A percentile compares a stretch with the other conserved stretches of the same genome.
Evolutionary conservation across 2,113 vertebrate species (phyloP).

Genomic region (Callithrix jacchus): DNA sequence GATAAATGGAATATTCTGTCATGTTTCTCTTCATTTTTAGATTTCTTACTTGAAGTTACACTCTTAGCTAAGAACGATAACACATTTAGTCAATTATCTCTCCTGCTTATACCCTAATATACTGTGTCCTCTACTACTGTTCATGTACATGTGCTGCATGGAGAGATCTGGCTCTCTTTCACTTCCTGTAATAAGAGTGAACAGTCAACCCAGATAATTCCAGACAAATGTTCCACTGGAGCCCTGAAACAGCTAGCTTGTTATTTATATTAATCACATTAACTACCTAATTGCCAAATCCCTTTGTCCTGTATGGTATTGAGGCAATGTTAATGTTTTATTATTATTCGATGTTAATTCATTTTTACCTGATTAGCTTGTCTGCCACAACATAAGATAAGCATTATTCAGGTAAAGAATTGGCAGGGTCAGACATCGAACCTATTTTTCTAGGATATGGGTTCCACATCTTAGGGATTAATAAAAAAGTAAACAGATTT

Average conservation of each 20-base stretch:
- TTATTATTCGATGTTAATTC: slow-evolving; percentile 3
- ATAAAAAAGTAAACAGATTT: slow-evolving; percentile 9
- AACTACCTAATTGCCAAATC: slow-evolving; percentile 16
- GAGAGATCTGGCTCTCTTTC: background rate
- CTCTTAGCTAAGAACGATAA: background rate
- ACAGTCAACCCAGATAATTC: slow-evolving; percentile 63
- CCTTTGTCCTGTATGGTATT: background rate
- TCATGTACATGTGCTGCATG: background rate
- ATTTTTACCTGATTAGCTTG: slow-evolving; percentile 17
- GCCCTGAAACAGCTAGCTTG: slow-evolving; percentile 31
- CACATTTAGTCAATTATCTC: background rate
- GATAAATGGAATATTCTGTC: background rate
- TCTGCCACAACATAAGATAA: background rate
- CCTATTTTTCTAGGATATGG: background rate
- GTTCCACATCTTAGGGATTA: background rate
- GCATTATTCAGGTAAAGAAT: background rate
- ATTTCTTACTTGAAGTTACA: background rate
- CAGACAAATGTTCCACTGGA: slow-evolving; percentile 54
- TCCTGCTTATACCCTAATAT: background rate
- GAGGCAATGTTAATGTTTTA: background rate
- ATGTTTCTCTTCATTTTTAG: background rate
- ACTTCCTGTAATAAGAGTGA: slow-evolving; percentile 50
- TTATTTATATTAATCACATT: slow-evolving; percentile 57
- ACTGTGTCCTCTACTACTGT: background rate
- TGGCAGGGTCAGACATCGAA: background rate